Evolutionary conservation across 1,140 invertebrate species (phyloP), one percentile per base, ranked within the genome.

Genomic region (Euura lappo): DNA sequence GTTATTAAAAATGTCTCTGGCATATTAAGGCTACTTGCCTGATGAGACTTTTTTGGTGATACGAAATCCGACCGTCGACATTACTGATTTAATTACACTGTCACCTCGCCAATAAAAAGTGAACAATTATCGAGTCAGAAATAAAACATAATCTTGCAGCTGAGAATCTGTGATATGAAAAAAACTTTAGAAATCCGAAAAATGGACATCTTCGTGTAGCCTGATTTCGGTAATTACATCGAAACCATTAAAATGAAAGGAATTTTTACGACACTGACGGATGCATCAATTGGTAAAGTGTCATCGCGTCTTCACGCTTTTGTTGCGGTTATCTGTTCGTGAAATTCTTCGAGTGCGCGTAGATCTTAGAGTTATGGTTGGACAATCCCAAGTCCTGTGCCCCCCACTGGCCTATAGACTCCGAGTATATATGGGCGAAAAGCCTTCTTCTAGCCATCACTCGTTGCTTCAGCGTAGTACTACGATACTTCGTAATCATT

Each of bases 381-480:
- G 51, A 60, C 44, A 68, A 68, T 68, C 66, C 28, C 44, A 68
- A 44, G 8, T 68, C 66, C 66, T 42, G 28, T 8, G 66, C 28
- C 8, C 44, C 28, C 10, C 85, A 86, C 86, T 84, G 85, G 84
- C 84, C 83, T 84, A 85, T 83, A 86, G 85, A 79, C 73, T 82
- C 79, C 78, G 80, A 80, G 77, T 88, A 88, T 87, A 88, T 87
- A 88, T 88, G 83, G 80, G 81, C 83, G 84, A 82, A 83, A 82
- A 82, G 83, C 81, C 81, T 79, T 84, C 79, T 8, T 60, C 8
- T 5, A 11, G 5, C 51, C 51, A 60, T n/a, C 51, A 60, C 8
- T 11, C 10, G 51, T 60, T 60, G 51, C 51, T 60, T 60, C 6
- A n/a, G 76, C 80, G 65, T 65, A 71, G 72, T 76, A 79, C 78